These are phyloP conservation scores for Chrysolina haemoptera DNA, from an alignment of 2,888 invertebrate genomes.

Conservation along the genomic window DNA sequence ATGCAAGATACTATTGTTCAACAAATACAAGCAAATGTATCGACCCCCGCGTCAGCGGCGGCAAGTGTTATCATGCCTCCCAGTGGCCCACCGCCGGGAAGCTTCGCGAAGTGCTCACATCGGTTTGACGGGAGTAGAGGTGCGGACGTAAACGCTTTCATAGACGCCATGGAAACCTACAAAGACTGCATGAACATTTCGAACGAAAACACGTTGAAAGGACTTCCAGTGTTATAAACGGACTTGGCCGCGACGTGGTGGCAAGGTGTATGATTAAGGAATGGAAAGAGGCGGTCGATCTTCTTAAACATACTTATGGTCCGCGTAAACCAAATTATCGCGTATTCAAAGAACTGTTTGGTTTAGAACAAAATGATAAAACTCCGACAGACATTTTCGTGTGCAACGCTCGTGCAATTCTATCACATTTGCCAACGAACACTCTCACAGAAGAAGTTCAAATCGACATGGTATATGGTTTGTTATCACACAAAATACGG, in stretches of 20 bases:
- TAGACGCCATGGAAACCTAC: too few species aligned
- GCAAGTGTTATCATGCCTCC: not conserved
- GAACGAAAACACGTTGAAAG: too few species aligned
- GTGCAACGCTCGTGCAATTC: not conserved
- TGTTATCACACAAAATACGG: not conserved
- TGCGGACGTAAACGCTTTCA: too few species aligned
- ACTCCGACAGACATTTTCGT: not conserved
- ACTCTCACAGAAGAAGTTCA: not conserved
- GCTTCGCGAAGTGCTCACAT: too few species aligned
- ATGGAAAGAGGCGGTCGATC: not conserved
- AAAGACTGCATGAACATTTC: too few species aligned
- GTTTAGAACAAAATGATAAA: not conserved
- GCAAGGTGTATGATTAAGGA: not conserved
- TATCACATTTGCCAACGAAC: not conserved
- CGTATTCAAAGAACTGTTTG: not conserved
- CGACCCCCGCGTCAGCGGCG: not conserved
- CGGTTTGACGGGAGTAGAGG: too few species aligned
- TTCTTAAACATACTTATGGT: not conserved
- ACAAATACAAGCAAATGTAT: not conserved
- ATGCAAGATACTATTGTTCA: not conserved
- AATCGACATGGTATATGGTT: not conserved
- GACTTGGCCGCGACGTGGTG: not conserved
- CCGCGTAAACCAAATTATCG: not conserved
- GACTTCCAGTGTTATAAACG: too few species aligned
- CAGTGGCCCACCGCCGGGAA: not conserved